Evolutionary conservation across 2,888 invertebrate species (phyloP), one percentile per base, ranked within the genome.

Genomic region (Himalopsyche japonica): DNA sequence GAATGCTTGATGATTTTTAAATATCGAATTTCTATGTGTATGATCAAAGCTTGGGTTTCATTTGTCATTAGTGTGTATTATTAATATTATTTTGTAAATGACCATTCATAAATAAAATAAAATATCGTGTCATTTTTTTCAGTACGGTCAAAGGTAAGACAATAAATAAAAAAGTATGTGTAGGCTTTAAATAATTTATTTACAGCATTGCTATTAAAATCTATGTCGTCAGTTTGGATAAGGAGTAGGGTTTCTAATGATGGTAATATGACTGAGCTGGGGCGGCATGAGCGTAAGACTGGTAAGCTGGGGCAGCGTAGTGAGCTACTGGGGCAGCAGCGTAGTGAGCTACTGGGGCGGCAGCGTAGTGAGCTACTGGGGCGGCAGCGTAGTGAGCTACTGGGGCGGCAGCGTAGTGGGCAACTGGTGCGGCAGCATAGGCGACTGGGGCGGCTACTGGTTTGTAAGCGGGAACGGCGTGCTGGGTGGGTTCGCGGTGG

Each of bases 401-500:
- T 1, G 84, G 84, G 27, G 84, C 80, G 80, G 80, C 80, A 49
- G 48, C 48, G 80, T 80, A 49, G 49, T 47, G 49, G 30, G 57
- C 82, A 27, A 79, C 76, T 27, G 79, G 49, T 34, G 83, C 76
- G 32, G 84, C 76, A 76, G 64, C 79, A 80, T 80, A 76, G 20
- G 64, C 82, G n/a, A 79, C 84, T 34, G 84, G 64, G 82, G 77
- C 48, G 20, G 64, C 82, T 12, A 79, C 84, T 34, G 84, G 64
- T 15, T 47, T 70, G 79, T 57, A 76, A 20, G 57, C 24, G 70
- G 32, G n/a, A 15, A 34, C 70, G 37, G 76, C 77, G 57, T 86
- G 85, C 32, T 79, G 81, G 80, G 80, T 49, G 43, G 88, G 89
- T 87, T 92, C 91, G 88, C 92, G 92, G 43, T 91, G 90, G 20